Evolutionary conservation across 2,888 invertebrate genomes (phyloP).

Genomic region (Tachystola acroxantha): DNA sequence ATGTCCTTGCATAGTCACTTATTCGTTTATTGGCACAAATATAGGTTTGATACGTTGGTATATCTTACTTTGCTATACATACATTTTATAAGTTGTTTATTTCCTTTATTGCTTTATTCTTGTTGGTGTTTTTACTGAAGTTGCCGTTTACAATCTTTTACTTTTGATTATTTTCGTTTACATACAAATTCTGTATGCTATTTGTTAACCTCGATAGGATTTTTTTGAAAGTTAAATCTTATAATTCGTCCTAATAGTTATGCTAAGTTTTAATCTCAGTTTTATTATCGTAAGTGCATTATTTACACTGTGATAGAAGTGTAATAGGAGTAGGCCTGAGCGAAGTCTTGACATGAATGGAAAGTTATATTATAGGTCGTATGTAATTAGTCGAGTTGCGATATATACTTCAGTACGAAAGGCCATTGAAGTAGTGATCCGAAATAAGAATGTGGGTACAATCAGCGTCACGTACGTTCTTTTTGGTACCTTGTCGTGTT

Average conservation of each 20-base stretch:
- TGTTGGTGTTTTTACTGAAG: conserved; percentile 36
- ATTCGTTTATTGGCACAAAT: conserved; percentile 32
- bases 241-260: conserved; percentile 39
- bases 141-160: conserved; percentile 30
- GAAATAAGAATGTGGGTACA: no score
- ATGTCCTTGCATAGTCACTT: conserved; percentile 1
- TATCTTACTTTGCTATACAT: conserved; percentile 16
- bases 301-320: conserved; percentile 76
- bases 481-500: no score
- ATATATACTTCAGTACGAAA: conserved; percentile 7
- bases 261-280: conserved; percentile 42
- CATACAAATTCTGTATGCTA: conserved; percentile 33
- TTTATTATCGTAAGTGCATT: conserved; percentile 70
- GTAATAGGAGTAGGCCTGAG: conserved; percentile 63
- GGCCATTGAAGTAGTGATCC: conserved; percentile 3
- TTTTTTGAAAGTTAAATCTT: conserved; percentile 20
- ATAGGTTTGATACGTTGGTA: conserved; percentile 18
- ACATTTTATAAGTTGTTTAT: conserved; percentile 23
- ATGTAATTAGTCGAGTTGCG: conserved; percentile 14
- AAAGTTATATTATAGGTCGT: conserved; percentile 21
- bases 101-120: conserved; percentile 31
- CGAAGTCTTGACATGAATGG: conserved; percentile 62
- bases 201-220: conserved; percentile 23
- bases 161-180: no score
- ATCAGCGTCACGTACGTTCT: no score